A percentile compares a stretch with the other conserved stretches of the same genome.
These are phyloP conservation scores for Donacobius atricapilla DNA, from an alignment of 2,113 vertebrate genomes.

Conservation along the genomic window DNA sequence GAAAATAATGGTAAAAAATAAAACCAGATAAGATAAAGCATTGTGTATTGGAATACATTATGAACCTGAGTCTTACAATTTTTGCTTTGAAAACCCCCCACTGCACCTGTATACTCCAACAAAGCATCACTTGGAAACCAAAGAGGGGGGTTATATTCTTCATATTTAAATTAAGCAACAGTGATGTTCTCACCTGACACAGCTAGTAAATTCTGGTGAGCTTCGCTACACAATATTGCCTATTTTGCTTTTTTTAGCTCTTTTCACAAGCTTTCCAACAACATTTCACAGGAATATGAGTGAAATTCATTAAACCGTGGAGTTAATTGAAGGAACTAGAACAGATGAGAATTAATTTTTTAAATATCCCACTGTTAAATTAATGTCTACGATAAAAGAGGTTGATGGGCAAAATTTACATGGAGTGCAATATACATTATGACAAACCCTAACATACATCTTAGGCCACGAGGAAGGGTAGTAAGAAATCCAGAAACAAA, in stretches of 20 bases:
- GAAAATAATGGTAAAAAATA: slow-evolving; percentile 59
- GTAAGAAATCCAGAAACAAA: background rate
- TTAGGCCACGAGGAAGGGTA: background rate
- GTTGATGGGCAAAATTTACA: background rate
- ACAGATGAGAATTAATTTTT: background rate
- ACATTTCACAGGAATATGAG: background rate
- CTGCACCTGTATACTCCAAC: background rate
- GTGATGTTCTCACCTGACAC: background rate
- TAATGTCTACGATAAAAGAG: background rate
- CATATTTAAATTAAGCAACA: background rate
- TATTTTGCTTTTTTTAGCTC: background rate
- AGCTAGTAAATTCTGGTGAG: background rate
- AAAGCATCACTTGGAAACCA: background rate
- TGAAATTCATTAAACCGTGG: background rate
- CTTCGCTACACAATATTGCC: background rate
- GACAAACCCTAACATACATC: background rate
- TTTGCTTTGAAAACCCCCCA: background rate
- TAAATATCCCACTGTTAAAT: background rate
- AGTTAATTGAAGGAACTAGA: background rate
- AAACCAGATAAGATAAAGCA: slow-evolving; percentile 34
- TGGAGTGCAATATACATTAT: background rate
- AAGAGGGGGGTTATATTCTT: background rate
- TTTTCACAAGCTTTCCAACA: background rate
- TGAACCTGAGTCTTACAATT: background rate
- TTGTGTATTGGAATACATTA: background rate